Evolutionary conservation across 2,888 invertebrate genomes (phyloP).

Genomic region (Mythimna impura): DNA sequence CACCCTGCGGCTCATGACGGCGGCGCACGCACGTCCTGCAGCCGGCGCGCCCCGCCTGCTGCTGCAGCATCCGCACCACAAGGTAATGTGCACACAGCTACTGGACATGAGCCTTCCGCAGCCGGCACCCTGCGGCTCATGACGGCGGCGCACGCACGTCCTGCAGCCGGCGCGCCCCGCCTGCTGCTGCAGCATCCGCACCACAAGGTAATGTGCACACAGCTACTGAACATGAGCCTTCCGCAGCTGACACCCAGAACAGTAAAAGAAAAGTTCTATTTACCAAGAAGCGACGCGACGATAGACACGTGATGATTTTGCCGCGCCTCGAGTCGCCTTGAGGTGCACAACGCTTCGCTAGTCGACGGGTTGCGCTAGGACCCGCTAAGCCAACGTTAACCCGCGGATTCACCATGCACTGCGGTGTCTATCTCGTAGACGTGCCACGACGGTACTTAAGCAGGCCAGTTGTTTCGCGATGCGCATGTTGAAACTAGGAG

Average conservation of each 20-base stretch:
- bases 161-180: constrained; percentile 87
- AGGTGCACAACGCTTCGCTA: too few relatives aligned
- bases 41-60: constrained; percentile 90
- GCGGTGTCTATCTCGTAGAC: too few relatives aligned
- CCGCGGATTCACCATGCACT: too few relatives aligned
- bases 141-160: constrained; percentile 93
- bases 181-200: constrained; percentile 86
- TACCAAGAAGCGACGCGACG: too few relatives aligned
- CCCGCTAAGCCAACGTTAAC: too few relatives aligned
- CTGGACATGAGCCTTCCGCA: constrained; percentile 76
- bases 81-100: constrained; percentile 72
- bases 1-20: constrained; percentile 91
- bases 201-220: constrained; percentile 72
- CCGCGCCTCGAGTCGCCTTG: too few relatives aligned
- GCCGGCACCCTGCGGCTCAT: constrained; percentile 82
- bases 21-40: constrained; percentile 91
- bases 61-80: constrained; percentile 81
- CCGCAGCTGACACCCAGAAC: background rate
- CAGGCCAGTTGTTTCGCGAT: too few relatives aligned
- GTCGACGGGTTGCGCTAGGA: too few relatives aligned
- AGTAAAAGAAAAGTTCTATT: too few relatives aligned
- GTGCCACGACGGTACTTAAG: too few relatives aligned
- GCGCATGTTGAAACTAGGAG: too few relatives aligned
- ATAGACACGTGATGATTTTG: too few relatives aligned
- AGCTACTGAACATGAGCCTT: constrained; percentile 80